Base-by-base conservation (phyloP, 1,140 invertebrate species). In the Muscidifurax raptorellus region DNA sequence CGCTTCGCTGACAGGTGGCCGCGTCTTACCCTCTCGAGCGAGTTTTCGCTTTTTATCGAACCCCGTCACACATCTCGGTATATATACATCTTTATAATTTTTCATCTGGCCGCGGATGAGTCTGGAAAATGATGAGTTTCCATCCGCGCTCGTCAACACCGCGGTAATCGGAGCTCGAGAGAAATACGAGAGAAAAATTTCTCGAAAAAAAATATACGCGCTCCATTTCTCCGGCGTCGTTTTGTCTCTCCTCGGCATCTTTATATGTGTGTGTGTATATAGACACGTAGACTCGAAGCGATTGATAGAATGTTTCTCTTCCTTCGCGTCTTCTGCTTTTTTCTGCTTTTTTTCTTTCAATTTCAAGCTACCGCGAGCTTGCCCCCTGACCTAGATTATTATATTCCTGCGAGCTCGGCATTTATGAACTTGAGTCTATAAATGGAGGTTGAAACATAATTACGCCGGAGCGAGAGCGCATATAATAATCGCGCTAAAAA, bases 1-100 rank as follows among this genome's bases (percentile, higher is more conserved):
- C 27, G 74, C 72, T 66, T 36, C 9, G 22, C 72, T 82, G 66
- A 76, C 81, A 82, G 81, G 72, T 82, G 81, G 81, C 32, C 32
- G 1, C 47, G 15, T 81, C 80, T 74, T 30, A 40, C 79, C 30
- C 15, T 27, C n/a, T 18, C 18, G 30, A n/a, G 77, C 22, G 36
- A 30, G n/a, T 15, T 64, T n/a, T 64, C 52, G 10, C 15, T 22
- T 64, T n/a, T 10, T 64, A 64, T 36, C 7, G 9, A 9, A 7
- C 36, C 7, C 2, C 18, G n/a, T n/a, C n/a, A n/a, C n/a, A n/a
- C n/a, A n/a, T n/a, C 15, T 71, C 30, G 15, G 10, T 2, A 36
- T 5, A 36, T 9, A 36, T 9, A 6, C 36, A 36, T 0, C 28
- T n/a, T 81, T 12, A 59, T 59, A 59, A 74, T 36, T 72, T 74